phyloP scores from a whole-genome alignment of 1,140 invertebrate genomes.

The Prorops nasuta region DNA sequence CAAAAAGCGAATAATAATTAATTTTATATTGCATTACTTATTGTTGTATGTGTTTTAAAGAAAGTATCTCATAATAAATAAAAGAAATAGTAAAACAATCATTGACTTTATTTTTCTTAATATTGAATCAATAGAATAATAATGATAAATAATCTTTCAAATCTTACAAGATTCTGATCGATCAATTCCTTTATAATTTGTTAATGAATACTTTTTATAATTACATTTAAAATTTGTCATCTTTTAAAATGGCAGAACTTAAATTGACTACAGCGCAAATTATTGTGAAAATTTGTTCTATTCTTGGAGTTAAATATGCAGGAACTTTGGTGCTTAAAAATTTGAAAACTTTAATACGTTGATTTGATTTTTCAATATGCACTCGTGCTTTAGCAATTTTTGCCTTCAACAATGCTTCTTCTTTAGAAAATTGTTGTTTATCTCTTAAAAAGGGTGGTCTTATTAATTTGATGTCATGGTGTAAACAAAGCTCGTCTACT shows the following conservation, averaged over 20 bases:
- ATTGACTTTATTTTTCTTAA: background rate
- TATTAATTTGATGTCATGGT: conserved; percentile 9
- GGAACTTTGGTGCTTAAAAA: conserved; percentile 22
- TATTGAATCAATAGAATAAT: background rate
- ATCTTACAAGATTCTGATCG: background rate
- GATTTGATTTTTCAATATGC: conserved; percentile 22
- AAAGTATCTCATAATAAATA: background rate
- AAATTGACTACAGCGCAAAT: conserved; percentile 5
- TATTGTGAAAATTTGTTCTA: conserved; percentile 17
- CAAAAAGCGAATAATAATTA: no score
- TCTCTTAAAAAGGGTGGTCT: no score
- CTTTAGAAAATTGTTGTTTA: conserved; percentile 18
- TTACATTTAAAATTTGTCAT: background rate
- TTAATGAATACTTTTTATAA: conserved; percentile 2
- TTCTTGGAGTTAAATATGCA: conserved; percentile 1
- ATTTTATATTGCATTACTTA: no score
- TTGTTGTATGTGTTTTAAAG: no score
- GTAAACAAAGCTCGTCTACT: conserved; percentile 24
- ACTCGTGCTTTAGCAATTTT: conserved; percentile 29
- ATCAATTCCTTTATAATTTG: background rate
- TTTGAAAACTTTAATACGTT: conserved; percentile 33
- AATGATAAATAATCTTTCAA: background rate
- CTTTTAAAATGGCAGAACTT: conserved; percentile 14
- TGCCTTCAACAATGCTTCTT: conserved; percentile 29
- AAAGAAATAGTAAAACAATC: no score